Percentiles rank a stretch among this genome's conserved stretches.
These are phyloP conservation scores for Chloroclysta siterata DNA, from an alignment of 2,888 invertebrate genomes.

Conservation along the genomic window DNA sequence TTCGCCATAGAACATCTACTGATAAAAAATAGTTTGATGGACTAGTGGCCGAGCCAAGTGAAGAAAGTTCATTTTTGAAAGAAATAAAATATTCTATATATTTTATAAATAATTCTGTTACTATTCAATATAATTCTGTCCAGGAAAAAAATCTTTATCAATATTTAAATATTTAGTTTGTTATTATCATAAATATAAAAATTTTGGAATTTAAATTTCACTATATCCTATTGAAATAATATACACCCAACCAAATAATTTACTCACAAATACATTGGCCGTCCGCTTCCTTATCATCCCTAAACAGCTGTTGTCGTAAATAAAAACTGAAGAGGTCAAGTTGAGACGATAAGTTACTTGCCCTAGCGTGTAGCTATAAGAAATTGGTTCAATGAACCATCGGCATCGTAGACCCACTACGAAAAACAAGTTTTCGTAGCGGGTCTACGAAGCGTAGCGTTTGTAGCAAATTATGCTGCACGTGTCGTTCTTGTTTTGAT, in stretches of 20 bases:
- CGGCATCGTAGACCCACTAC: too few relatives aligned
- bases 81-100: too few relatives aligned
- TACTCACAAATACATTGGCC: slow-evolving; percentile 45
- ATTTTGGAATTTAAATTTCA: too few relatives aligned
- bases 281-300: slow-evolving; percentile 45
- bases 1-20: background rate
- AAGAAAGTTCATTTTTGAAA: too few relatives aligned
- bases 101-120: too few relatives aligned
- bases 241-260: slow-evolving; percentile 28
- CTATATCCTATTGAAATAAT: background rate
- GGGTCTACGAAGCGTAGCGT: slow-evolving; percentile 17
- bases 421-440: slow-evolving; percentile 29
- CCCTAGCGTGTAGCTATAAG: slow-evolving; percentile 9
- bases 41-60: too few relatives aligned
- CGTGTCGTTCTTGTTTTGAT: background rate
- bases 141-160: too few relatives aligned
- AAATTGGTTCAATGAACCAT: slow-evolving; percentile 1
- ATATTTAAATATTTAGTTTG: too few relatives aligned
- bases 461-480: background rate
- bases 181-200: too few relatives aligned
- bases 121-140: too few relatives aligned
- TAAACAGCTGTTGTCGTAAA: slow-evolving; percentile 49
- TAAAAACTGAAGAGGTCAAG: slow-evolving; percentile 30
- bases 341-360: slow-evolving; percentile 4
- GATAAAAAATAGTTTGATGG: background rate